Conservation (phyloP, 2,113 vertebrate genomes). For the Onychorhynchus coronatus region DNA sequence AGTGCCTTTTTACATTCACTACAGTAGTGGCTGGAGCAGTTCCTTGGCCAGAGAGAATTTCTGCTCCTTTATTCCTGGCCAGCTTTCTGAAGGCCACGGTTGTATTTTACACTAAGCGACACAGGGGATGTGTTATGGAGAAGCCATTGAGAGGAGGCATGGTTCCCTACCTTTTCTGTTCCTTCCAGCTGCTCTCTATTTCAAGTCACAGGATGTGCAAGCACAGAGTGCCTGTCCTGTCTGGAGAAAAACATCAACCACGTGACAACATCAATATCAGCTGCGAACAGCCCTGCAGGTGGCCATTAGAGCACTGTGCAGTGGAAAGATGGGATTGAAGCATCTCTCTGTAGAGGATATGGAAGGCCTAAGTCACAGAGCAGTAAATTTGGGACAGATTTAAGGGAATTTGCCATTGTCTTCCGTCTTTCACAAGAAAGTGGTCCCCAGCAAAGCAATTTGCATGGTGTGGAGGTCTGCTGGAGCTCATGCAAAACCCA, state of each 20-base stretch:
- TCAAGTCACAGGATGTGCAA: rapidly evolving
- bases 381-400: neutral
- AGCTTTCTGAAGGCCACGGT: neutral
- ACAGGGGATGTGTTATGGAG: neutral
- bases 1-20: neutral
- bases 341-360: too few species aligned
- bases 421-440: neutral
- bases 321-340: neutral
- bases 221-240: neutral
- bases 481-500: neutral
- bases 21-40: neutral
- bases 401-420: neutral
- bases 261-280: too few species aligned
- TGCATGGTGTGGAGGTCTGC: neutral
- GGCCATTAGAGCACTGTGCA: neutral
- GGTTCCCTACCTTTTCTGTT: neutral
- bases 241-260: neutral
- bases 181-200: neutral
- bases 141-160: neutral
- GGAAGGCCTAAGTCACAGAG: neutral
- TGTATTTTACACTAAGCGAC: neutral
- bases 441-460: neutral
- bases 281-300: neutral
- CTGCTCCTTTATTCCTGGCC: neutral
- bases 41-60: neutral